phyloP scores from a whole-genome alignment of 2,888 invertebrate genomes.

The Drosophila rellima region DNA sequence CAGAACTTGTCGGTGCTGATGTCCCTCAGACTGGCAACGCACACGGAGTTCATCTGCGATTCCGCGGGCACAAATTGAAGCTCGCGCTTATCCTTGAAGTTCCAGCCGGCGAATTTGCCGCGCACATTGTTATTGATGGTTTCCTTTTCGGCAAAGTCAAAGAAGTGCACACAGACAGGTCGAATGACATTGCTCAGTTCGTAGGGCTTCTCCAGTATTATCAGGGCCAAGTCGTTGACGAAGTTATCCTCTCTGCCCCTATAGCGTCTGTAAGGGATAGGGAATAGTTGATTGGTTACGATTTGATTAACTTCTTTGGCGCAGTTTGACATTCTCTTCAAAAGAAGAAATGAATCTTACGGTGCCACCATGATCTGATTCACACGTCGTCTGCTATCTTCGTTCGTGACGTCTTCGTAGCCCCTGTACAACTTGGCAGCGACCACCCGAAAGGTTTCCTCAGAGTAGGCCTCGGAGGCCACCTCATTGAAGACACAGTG shows the following conservation, averaged over 20 bases:
- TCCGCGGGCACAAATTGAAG: constrained; percentile 67
- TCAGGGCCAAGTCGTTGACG: constrained; percentile 54
- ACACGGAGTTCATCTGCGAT: constrained; percentile 52
- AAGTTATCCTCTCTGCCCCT: constrained; percentile 53
- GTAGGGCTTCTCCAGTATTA: constrained; percentile 49
- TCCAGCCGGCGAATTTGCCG: constrained; percentile 70
- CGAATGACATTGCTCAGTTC: constrained; percentile 62
- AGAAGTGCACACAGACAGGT: constrained; percentile 63
- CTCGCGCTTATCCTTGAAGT: constrained; percentile 54
- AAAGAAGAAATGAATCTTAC: constrained; percentile 30
- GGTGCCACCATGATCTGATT: constrained; percentile 43
- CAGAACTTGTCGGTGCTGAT: constrained; percentile 68
- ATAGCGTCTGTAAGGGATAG: constrained; percentile 33
- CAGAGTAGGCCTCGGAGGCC: constrained; percentile 17
- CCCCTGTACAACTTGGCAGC: constrained; percentile 63
- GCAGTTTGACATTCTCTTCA: not conserved
- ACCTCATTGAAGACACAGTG: constrained; percentile 67
- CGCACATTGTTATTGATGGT: constrained; percentile 48
- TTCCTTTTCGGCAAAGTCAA: constrained; percentile 51
- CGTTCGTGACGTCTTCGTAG: constrained; percentile 33
- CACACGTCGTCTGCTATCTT: constrained; percentile 41
- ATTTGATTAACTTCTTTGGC: not conserved
- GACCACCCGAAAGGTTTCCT: constrained; percentile 51
- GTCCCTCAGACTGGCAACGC: constrained; percentile 41
- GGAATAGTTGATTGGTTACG: not conserved